Conservation (phyloP, 2,888 invertebrate genomes). For the Lasioglossum leucozonium region DNA sequence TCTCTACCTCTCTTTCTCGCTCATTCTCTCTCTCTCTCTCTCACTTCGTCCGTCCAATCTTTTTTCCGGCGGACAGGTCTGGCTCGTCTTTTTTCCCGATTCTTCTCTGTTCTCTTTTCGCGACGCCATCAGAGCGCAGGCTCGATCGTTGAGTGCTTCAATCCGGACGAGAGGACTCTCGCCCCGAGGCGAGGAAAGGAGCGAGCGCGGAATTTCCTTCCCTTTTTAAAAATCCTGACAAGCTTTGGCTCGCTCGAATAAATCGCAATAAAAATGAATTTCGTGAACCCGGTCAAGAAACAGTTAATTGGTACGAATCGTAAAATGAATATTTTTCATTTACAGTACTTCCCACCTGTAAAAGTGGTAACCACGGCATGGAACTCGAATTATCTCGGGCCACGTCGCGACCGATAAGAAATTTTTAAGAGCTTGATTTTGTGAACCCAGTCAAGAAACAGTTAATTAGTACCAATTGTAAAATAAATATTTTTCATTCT, state of each 20-base stretch:
- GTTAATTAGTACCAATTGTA: too few relatives aligned
- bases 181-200: constrained; percentile 30
- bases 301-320: too few relatives aligned
- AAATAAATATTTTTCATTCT: background rate
- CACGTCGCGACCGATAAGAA: background rate
- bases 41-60: background rate
- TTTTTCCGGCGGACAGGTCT: constrained; percentile 17
- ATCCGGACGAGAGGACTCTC: constrained; percentile 60
- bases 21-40: background rate
- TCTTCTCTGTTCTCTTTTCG: constrained; percentile 39
- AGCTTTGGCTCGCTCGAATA: background rate
- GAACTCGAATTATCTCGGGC: background rate
- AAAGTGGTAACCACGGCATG: background rate
- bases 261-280: background rate
- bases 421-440: background rate
- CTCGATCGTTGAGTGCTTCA: constrained; percentile 60
- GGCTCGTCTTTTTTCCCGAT: constrained; percentile 1
- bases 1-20: background rate
- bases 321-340: background rate
- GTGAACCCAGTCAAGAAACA: too few relatives aligned
- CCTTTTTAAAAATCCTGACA: constrained; percentile 15
- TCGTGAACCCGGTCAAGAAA: too few relatives aligned
- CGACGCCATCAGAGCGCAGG: constrained; percentile 49
- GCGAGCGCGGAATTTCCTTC: constrained; percentile 40
- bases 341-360: background rate